A percentile compares a stretch with the other conserved stretches of the same genome.
These are phyloP conservation scores for Bubo bubo DNA, from an alignment of 2,113 vertebrate species.

Conservation along the genomic window DNA sequence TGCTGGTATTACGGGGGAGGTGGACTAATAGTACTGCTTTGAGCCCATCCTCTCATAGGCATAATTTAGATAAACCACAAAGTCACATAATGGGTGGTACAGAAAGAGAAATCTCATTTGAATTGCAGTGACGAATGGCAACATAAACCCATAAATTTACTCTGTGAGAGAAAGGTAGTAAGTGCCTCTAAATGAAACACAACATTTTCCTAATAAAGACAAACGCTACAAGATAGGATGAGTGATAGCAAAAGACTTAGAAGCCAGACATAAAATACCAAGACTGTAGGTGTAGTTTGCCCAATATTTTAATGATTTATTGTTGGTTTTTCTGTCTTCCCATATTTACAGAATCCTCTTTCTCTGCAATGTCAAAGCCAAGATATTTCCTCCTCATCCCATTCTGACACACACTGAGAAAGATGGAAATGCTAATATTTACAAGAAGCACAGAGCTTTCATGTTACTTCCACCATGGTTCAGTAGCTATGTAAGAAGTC, in stretches of 20 bases:
- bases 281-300: not conserved
- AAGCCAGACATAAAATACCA: not conserved
- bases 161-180: not conserved
- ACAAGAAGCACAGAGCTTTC: conserved; percentile 47
- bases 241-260: not conserved
- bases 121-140: not conserved
- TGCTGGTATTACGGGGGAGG: not conserved
- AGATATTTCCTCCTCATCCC: not conserved
- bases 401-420: conserved; percentile 5
- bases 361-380: not conserved
- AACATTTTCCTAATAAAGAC: not conserved
- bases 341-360: not conserved
- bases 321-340: not conserved
- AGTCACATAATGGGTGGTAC: not conserved
- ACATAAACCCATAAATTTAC: not conserved
- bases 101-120: not conserved
- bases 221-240: not conserved
- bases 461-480: conserved; percentile 47
- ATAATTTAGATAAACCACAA: not conserved
- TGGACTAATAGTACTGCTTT: not conserved
- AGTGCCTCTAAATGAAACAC: not conserved
- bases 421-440: conserved; percentile 54
- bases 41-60: not conserved
- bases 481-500: conserved; percentile 59
- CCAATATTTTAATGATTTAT: not conserved